These are phyloP conservation scores for Amphiprion percula DNA, from an alignment of 2,113 vertebrate genomes.

Conservation along the genomic window DNA sequence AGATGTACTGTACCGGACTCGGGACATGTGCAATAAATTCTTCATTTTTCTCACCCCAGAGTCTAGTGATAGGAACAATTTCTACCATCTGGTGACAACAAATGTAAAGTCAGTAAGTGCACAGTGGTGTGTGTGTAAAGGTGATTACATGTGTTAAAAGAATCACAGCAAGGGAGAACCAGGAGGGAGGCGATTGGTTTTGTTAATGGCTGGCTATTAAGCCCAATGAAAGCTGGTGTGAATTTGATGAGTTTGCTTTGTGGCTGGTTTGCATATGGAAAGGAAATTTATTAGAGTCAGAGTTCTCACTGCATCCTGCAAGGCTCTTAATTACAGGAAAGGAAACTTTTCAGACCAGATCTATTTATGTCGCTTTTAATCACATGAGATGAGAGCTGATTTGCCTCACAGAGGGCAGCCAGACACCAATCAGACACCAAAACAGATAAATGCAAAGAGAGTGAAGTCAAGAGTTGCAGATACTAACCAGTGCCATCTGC, in stretches of 20 bases:
- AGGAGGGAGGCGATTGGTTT: conserved; percentile 58
- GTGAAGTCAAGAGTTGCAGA: not conserved
- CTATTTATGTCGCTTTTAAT: conserved; percentile 69
- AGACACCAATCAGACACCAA: conserved; percentile 37
- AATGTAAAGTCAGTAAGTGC: conserved; percentile 17
- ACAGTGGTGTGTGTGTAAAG: conserved; percentile 5
- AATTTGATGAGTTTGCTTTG: conserved; percentile 78
- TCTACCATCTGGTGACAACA: conserved; percentile 44
- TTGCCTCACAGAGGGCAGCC: conserved; percentile 36
- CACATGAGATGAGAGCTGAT: conserved; percentile 53
- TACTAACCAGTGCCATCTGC: conserved; percentile 42
- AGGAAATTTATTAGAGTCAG: conserved; percentile 61
- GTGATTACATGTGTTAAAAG: conserved; percentile 35
- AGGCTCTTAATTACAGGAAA: conserved; percentile 64
- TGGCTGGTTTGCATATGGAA: conserved; percentile 69
- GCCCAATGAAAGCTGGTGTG: conserved; percentile 73
- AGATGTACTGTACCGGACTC: conserved; percentile 37
- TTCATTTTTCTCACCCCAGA: conserved; percentile 28
- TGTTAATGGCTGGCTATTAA: conserved; percentile 75
- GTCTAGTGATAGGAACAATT: conserved; percentile 46
- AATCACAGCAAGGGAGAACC: conserved; percentile 28
- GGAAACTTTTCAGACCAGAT: conserved; percentile 71
- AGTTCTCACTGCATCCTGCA: conserved; percentile 51
- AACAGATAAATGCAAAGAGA: conserved; percentile 34
- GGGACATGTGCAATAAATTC: conserved; percentile 61